Conservation (phyloP, 2,113 vertebrate genomes). For the Antechinus flavipes region DNA sequence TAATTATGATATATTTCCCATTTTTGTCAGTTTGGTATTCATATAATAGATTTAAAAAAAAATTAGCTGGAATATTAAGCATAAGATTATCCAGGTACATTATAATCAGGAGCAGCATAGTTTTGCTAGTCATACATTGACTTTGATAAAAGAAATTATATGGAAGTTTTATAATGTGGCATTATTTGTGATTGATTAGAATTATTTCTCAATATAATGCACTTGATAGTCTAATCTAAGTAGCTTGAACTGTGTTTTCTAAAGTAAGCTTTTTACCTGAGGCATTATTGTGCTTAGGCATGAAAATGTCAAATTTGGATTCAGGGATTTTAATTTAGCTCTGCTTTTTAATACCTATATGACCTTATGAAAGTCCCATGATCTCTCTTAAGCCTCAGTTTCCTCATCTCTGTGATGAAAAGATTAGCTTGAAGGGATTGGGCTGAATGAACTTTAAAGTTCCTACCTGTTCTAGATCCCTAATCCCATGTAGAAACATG, state of each 20-base stretch:
- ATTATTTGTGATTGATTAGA: background rate
- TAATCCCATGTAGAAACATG: background rate
- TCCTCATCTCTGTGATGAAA: slow-evolving; percentile 1
- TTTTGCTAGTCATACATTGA: background rate
- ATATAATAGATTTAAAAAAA: background rate
- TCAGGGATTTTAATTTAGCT: background rate
- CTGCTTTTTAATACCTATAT: slow-evolving; percentile 23
- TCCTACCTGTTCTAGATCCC: background rate
- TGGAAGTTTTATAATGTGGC: slow-evolving; percentile 11
- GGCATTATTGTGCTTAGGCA: slow-evolving; percentile 3
- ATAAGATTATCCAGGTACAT: slow-evolving; percentile 13
- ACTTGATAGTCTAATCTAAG: background rate
- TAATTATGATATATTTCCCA: background rate
- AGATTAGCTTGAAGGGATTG: slow-evolving; percentile 2
- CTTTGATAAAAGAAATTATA: slow-evolving; percentile 1
- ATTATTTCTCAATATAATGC: slow-evolving; percentile 27
- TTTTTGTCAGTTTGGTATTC: background rate
- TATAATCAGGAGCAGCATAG: background rate
- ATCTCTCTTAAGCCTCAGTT: background rate
- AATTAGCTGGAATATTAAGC: slow-evolving; percentile 24
- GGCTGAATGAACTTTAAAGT: background rate
- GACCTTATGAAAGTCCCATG: slow-evolving; percentile 1
- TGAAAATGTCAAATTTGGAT: slow-evolving; percentile 11
- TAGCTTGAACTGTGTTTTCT: slow-evolving; percentile 22
- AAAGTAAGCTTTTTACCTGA: slow-evolving; percentile 20